Evolutionary conservation across 2,888 invertebrate species (phyloP).

Genomic region (Epirrhoe alternata): DNA sequence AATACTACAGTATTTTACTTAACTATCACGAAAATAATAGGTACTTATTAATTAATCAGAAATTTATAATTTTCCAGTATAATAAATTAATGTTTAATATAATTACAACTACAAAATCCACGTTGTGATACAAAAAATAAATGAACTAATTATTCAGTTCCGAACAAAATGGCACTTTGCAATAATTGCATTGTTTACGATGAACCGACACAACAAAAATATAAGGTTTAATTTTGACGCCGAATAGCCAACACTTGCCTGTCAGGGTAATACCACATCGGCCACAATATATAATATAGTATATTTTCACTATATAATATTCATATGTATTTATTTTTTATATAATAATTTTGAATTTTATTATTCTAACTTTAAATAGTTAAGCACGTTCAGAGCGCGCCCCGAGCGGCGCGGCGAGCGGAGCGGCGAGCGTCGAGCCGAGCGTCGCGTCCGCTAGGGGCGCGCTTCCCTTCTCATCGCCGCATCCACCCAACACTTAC

Average conservation of each 20-base stretch:
- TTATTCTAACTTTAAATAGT: slow-evolving; percentile 80
- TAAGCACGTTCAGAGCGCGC: slow-evolving; percentile 73
- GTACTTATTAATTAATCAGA: slow-evolving; percentile 75
- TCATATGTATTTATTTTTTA: slow-evolving; percentile 84
- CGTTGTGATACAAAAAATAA: slow-evolving; percentile 62
- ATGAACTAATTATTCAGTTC: slow-evolving; percentile 69
- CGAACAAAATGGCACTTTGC: slow-evolving; percentile 82
- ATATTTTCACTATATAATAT: slow-evolving; percentile 83
- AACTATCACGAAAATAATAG: slow-evolving; percentile 82
- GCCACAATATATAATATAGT: slow-evolving; percentile 82
- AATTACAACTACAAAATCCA: slow-evolving; percentile 70
- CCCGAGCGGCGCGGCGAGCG: neutral
- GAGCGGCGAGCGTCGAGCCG: no score
- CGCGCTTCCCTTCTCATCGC: slow-evolving; percentile 68
- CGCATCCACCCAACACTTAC: slow-evolving; percentile 86
- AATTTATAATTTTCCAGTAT: slow-evolving; percentile 72
- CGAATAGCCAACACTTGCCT: slow-evolving; percentile 86
- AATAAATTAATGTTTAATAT: slow-evolving; percentile 66
- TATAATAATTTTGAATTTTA: slow-evolving; percentile 85
- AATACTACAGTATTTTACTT: slow-evolving; percentile 75
- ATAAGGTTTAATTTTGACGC: slow-evolving; percentile 77
- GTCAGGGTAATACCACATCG: slow-evolving; percentile 90
- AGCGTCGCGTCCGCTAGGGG: slow-evolving; percentile 2
- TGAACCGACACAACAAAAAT: slow-evolving; percentile 62
- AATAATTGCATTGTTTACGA: slow-evolving; percentile 77